phyloP scores from a whole-genome alignment of 2,797 vertebrate genomes.

The Falco cherrug region DNA sequence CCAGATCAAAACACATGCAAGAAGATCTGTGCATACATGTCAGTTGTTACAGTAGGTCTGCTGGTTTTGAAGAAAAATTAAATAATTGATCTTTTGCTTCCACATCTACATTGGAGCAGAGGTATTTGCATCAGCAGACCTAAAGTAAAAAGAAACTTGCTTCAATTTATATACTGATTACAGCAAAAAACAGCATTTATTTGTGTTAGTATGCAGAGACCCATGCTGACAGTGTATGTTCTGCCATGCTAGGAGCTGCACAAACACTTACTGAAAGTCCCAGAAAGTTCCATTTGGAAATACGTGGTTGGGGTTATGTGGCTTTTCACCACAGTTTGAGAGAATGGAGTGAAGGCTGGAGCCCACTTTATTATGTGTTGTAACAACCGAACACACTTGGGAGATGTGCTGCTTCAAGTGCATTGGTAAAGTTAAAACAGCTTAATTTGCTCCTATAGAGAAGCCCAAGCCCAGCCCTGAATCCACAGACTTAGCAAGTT shows the following conservation, averaged over 20 bases:
- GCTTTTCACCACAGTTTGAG: not conserved
- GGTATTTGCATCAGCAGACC: not conserved
- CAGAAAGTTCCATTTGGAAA: not conserved
- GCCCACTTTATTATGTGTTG: not conserved
- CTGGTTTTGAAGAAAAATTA: not conserved
- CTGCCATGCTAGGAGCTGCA: not conserved
- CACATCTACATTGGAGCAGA: not conserved
- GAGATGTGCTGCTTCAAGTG: not conserved
- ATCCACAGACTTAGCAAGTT: not conserved
- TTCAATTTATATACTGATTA: not conserved
- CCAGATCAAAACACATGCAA: not conserved
- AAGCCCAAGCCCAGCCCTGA: not conserved
- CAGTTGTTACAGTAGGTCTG: not conserved
- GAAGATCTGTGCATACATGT: not conserved
- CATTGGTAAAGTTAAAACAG: not conserved
- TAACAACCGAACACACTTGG: not conserved
- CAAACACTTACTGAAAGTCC: not conserved
- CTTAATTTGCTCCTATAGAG: not conserved
- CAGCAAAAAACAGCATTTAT: not conserved
- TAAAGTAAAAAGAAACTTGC: not conserved
- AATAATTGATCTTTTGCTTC: not conserved
- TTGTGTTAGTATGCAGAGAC: not conserved
- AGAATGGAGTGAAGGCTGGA: not conserved
- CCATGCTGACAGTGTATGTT: accelerated
- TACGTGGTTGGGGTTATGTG: not conserved